phyloP scores from a whole-genome alignment of 1,140 invertebrate species.

The Sogatella furcifera region DNA sequence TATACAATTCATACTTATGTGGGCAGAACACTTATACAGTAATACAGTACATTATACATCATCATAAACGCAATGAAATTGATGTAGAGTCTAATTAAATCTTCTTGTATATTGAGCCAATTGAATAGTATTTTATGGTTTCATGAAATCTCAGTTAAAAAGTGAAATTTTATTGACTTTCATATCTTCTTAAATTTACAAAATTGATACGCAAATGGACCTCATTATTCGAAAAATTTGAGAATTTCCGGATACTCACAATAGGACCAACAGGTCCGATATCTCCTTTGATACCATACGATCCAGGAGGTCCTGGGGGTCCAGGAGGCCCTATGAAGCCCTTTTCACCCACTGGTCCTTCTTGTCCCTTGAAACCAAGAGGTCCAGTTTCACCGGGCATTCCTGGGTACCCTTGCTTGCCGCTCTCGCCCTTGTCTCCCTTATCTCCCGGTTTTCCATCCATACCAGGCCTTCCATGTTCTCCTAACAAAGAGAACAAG shows the following conservation, averaged over 20 bases:
- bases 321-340: constrained; percentile 22
- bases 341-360: constrained; percentile 22
- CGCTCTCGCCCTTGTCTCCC: constrained; percentile 22
- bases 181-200: too few relatives aligned
- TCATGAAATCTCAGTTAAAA: too few relatives aligned
- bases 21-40: too few relatives aligned
- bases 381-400: constrained; percentile 38
- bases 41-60: too few relatives aligned
- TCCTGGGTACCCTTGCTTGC: constrained; percentile 14
- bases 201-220: too few relatives aligned
- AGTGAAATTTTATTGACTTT: too few relatives aligned
- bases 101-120: too few relatives aligned
- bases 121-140: too few relatives aligned
- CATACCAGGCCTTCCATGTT: constrained; percentile 36
- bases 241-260: constrained; percentile 10
- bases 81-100: too few relatives aligned
- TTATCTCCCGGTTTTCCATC: constrained; percentile 15
- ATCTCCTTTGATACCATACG: constrained; percentile 24
- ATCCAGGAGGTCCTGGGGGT: constrained; percentile 17
- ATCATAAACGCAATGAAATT: too few relatives aligned
- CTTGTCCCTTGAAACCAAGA: constrained; percentile 34
- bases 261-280: constrained; percentile 25
- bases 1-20: too few relatives aligned
- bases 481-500: constrained; percentile 33
- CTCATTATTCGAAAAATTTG: too few relatives aligned